These are phyloP conservation scores for Sternotherus odoratus DNA, from an alignment of 2,797 vertebrate genomes.

Conservation along the genomic window DNA sequence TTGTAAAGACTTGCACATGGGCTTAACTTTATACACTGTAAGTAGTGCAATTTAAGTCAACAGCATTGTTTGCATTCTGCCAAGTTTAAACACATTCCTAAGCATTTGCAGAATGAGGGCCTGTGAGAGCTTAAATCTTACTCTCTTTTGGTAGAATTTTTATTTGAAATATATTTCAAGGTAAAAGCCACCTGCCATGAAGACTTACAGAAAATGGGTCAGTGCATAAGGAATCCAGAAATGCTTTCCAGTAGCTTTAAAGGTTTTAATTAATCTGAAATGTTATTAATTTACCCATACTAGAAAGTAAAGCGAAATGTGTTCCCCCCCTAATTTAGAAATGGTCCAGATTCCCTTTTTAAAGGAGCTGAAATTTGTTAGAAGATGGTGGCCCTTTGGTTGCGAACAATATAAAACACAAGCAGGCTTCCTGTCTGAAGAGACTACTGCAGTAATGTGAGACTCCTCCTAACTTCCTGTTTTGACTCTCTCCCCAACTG, in stretches of 20 bases:
- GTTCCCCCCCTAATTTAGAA: neutral
- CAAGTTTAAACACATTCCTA: neutral
- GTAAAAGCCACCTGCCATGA: neutral
- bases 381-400: neutral
- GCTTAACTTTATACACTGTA: neutral
- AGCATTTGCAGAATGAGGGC: neutral
- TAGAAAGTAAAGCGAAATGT: neutral
- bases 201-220: neutral
- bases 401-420: constrained; percentile 37
- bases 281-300: neutral
- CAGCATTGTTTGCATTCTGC: neutral
- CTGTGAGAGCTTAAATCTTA: neutral
- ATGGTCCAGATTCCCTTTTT: neutral
- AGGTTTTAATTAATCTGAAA: constrained; percentile 7
- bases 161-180: neutral
- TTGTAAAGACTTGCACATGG: neutral
- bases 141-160: neutral
- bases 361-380: neutral
- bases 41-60: neutral
- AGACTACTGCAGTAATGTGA: neutral
- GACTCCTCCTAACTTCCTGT: constrained; percentile 21
- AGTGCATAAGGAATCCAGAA: neutral
- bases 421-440: constrained; percentile 55
- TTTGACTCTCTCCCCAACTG: neutral
- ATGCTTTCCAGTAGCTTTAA: neutral